Evolutionary conservation across 1,140 invertebrate genomes (phyloP), one percentile per base, ranked within the genome.

Genomic region (Eumeta japonica): DNA sequence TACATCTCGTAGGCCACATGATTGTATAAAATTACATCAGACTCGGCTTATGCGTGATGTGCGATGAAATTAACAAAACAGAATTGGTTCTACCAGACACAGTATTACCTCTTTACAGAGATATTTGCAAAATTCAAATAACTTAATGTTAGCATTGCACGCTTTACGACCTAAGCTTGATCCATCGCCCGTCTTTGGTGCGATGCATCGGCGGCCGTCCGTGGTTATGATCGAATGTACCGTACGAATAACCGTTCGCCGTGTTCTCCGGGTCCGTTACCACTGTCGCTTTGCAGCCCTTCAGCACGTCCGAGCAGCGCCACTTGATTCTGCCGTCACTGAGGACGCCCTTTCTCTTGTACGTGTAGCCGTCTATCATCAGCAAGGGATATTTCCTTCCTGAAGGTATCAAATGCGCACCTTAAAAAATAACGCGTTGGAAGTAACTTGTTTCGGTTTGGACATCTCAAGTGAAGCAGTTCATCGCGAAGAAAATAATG

Each of bases 341-440:
- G 5, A 45, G 40, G 13, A 39, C 37, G 29, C 39, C 39, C 10
- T 50, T 48, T 17, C 43, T 41, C 17, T 50, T 56, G 45, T 43
- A 56, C 0, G 56, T 56, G 32, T 54, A 53, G 10, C 45, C 46
- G 16, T 58, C 43, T 14, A 50, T 39, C 51, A 56, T 52, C 1
- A 58, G 38, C 3, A 56, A 20, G 1, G 53, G 53, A 33, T 58
- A 45, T 38, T 49, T 52, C 15, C 52, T 43, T 32, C 39, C 45
- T 10, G 36, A 48, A 11, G 48, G 46, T 10, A 48, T 45, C 12
- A 58, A 38, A 24, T 41, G 46, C 3, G 38, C 33, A 2, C 41
- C 49, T 55, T 40, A 30, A 48, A 51, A n/a, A n/a, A n/a, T n/a
- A n/a, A n/a, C n/a, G n/a, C n/a, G n/a, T n/a, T n/a, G n/a, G n/a